Conservation (phyloP, 1,140 invertebrate species). For the Calosoma granatense region DNA sequence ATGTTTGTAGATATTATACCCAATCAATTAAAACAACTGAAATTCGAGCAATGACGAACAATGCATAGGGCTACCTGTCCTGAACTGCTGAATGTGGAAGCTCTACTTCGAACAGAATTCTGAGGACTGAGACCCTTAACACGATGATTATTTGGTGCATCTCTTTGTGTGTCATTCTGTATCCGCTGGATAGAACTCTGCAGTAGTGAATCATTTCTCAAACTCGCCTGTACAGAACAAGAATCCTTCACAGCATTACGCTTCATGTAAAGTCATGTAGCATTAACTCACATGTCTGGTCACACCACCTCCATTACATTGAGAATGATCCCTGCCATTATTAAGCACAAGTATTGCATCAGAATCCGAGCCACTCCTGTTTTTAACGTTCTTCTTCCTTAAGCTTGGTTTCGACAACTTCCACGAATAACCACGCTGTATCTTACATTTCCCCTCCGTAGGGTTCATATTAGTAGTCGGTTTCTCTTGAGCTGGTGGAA, state of each 20-base stretch:
- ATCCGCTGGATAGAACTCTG: slow-evolving; percentile 45
- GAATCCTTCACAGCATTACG: no score
- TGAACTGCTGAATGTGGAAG: slow-evolving; percentile 29
- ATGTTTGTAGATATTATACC: background rate
- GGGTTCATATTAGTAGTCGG: slow-evolving; percentile 25
- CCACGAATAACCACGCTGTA: slow-evolving; percentile 59
- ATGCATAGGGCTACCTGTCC: no score
- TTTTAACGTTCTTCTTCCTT: slow-evolving; percentile 42
- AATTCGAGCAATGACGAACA: no score
- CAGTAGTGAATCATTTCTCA: slow-evolving; percentile 43
- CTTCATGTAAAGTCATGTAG: no score
- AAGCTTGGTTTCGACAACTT: slow-evolving; percentile 54
- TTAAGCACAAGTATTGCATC: slow-evolving; percentile 50
- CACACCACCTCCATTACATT: slow-evolving; percentile 58
- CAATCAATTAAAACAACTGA: no score
- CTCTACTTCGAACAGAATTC: slow-evolving; percentile 49
- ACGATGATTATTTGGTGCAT: slow-evolving; percentile 43
- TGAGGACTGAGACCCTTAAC: slow-evolving; percentile 54
- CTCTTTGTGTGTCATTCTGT: slow-evolving; percentile 58
- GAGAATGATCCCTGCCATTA: slow-evolving; percentile 54
- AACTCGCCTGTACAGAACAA: slow-evolving; percentile 31
- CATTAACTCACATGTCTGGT: slow-evolving; percentile 32
- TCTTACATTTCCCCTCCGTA: slow-evolving; percentile 40
- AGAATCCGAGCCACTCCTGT: slow-evolving; percentile 45
- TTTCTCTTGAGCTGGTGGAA: slow-evolving; percentile 11